These are phyloP conservation scores for Xyliphius kryptos DNA, from an alignment of 2,113 vertebrate species.

Conservation along the genomic window DNA sequence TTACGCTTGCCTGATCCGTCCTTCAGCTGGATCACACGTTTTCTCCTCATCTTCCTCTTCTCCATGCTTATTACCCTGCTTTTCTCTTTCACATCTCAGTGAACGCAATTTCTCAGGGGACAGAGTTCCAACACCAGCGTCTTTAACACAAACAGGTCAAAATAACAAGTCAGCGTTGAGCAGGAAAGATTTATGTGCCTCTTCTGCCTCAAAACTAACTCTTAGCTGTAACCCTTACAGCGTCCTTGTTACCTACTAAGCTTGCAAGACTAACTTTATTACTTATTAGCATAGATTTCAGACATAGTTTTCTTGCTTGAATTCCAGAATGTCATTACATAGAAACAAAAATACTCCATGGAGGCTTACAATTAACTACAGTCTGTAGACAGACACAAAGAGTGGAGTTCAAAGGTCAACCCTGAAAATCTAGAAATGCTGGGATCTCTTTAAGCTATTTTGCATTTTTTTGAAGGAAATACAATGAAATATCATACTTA, in stretches of 20 bases:
- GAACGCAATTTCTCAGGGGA: constrained; percentile 13
- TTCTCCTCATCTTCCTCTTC: constrained; percentile 32
- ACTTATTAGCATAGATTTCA: constrained; percentile 12
- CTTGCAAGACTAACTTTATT: not conserved
- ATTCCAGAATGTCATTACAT: not conserved
- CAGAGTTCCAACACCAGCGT: constrained; percentile 26
- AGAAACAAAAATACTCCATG: not conserved
- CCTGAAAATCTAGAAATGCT: not conserved
- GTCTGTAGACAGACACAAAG: not conserved
- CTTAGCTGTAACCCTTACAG: not conserved
- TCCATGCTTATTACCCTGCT: constrained; percentile 22
- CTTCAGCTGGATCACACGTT: constrained; percentile 40
- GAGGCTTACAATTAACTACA: not conserved
- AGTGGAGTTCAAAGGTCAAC: not conserved
- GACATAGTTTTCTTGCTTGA: not conserved
- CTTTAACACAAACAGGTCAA: too few species aligned
- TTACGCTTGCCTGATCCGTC: constrained; percentile 41
- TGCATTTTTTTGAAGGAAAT: too few species aligned
- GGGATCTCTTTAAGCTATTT: too few species aligned
- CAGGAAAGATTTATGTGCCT: not conserved
- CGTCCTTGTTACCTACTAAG: constrained; percentile 1
- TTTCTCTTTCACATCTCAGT: constrained; percentile 41
- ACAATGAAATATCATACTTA: too few species aligned
- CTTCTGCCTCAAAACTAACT: not conserved
- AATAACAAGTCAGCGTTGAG: not conserved